These are phyloP conservation scores for Petromus typicus DNA, from an alignment of 2,113 vertebrate species.

Conservation along the genomic window DNA sequence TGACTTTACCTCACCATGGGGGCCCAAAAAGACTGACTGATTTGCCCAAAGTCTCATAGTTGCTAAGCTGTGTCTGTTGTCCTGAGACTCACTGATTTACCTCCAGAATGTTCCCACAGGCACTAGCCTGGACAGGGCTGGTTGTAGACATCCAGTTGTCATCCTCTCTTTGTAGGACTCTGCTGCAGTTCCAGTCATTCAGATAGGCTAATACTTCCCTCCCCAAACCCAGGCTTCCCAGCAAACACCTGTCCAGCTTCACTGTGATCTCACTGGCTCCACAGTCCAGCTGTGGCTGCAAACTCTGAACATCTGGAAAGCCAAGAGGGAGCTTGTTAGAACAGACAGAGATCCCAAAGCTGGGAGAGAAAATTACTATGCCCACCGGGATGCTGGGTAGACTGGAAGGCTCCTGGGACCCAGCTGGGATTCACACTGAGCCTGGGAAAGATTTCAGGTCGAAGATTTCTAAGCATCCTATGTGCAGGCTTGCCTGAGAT, in stretches of 20 bases:
- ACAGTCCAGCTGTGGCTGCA: conserved; percentile 72
- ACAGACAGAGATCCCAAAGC: background rate
- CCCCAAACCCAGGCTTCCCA: conserved; percentile 49
- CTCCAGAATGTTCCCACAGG: conserved; percentile 56
- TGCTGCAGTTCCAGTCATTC: conserved; percentile 24
- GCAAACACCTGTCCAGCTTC: conserved; percentile 63
- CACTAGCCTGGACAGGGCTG: conserved; percentile 40
- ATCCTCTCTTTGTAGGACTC: background rate
- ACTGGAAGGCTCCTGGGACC: background rate
- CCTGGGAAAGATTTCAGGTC: background rate
- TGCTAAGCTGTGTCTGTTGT: background rate
- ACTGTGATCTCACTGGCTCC: conserved; percentile 60
- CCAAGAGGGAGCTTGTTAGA: background rate
- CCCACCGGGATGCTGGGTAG: background rate
- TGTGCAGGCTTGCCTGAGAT: background rate
- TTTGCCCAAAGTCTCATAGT: background rate
- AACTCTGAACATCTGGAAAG: conserved; percentile 49
- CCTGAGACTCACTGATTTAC: background rate
- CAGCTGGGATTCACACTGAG: background rate
- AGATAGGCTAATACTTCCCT: conserved; percentile 50
- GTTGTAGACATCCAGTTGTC: conserved; percentile 24
- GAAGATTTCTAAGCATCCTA: background rate
- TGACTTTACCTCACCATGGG: background rate
- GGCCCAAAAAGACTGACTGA: background rate
- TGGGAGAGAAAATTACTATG: background rate